Evolutionary conservation across 1,140 invertebrate genomes (phyloP).

Genomic region (Anoplolepis gracilipes): DNA sequence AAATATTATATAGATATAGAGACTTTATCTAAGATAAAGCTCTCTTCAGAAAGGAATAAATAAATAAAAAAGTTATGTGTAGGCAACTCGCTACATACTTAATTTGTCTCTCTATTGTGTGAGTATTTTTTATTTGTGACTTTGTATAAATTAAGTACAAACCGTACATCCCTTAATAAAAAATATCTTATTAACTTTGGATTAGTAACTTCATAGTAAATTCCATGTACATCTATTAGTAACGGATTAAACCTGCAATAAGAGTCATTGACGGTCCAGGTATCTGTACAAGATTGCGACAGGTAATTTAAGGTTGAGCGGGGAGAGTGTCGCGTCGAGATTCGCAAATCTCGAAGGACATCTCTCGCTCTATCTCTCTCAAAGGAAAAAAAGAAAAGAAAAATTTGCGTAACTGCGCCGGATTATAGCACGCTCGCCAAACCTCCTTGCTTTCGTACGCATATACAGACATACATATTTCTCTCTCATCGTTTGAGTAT

Average conservation of each 20-base stretch:
- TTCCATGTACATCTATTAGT: neutral
- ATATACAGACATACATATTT: neutral
- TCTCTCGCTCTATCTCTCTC: neutral
- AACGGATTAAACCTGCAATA: constrained; percentile 45
- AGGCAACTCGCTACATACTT: neutral
- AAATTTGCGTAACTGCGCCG: constrained; percentile 24
- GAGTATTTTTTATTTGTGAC: too few relatives aligned
- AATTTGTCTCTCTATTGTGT: neutral
- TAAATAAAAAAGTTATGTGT: too few relatives aligned
- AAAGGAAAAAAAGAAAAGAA: neutral
- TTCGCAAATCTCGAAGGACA: constrained; percentile 59
- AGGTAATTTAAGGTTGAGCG: constrained; percentile 64
- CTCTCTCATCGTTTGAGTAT: neutral
- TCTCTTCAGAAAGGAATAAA: too few relatives aligned
- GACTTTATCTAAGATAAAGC: too few relatives aligned
- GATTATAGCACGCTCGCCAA: constrained; percentile 35
- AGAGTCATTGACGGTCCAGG: constrained; percentile 6
- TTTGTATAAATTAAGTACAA: neutral
- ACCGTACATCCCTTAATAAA: neutral
- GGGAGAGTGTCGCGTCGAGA: constrained; percentile 62
- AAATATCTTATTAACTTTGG: neutral
- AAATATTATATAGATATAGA: too few relatives aligned
- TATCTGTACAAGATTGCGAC: constrained; percentile 61
- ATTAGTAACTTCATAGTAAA: neutral
- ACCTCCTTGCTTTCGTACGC: neutral